Conservation (phyloP, 1,140 invertebrate species). For the Drosophila nasuta region DNA sequence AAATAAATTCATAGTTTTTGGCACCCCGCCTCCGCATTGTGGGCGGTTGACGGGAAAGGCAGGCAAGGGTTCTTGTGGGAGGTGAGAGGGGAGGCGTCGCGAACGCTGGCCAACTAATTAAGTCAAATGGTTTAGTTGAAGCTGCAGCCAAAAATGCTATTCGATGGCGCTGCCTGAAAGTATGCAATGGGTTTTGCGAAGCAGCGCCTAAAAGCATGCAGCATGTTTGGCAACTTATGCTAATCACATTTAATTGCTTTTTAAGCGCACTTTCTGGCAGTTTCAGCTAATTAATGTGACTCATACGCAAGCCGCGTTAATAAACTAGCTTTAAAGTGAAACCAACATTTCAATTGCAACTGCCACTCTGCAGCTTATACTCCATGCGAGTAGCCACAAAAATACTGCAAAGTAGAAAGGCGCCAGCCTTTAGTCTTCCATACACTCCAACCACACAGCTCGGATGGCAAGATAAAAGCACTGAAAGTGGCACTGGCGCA, state of each 20-base stretch:
- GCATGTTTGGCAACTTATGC: constrained; percentile 67
- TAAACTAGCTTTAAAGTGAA: constrained; percentile 40
- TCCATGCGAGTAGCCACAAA: constrained; percentile 44
- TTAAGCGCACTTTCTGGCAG: constrained; percentile 78
- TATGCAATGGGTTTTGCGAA: constrained; percentile 57
- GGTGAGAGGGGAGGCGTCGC: constrained; percentile 14
- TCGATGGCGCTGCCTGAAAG: constrained; percentile 39
- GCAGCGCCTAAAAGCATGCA: constrained; percentile 39
- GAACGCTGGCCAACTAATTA: constrained; percentile 76
- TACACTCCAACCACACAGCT: constrained; percentile 24
- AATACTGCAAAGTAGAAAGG: constrained; percentile 47
- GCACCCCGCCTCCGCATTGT: constrained; percentile 1
- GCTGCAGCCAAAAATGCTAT: constrained; percentile 39
- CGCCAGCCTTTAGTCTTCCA: constrained; percentile 28
- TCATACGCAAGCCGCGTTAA: constrained; percentile 57
- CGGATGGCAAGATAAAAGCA: constrained; percentile 67
- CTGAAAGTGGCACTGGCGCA: constrained; percentile 52
- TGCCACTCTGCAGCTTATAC: constrained; percentile 38
- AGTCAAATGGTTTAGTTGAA: constrained; percentile 66
- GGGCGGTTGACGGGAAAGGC: too few species aligned
- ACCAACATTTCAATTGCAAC: constrained; percentile 21
- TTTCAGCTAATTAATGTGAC: constrained; percentile 76
- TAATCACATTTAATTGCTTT: constrained; percentile 84
- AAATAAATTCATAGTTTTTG: constrained; percentile 83
- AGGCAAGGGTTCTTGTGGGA: background rate